Evolutionary conservation across 2,888 invertebrate species (phyloP), one percentile per base, ranked within the genome.

Genomic region (Trissolcus japonicus): DNA sequence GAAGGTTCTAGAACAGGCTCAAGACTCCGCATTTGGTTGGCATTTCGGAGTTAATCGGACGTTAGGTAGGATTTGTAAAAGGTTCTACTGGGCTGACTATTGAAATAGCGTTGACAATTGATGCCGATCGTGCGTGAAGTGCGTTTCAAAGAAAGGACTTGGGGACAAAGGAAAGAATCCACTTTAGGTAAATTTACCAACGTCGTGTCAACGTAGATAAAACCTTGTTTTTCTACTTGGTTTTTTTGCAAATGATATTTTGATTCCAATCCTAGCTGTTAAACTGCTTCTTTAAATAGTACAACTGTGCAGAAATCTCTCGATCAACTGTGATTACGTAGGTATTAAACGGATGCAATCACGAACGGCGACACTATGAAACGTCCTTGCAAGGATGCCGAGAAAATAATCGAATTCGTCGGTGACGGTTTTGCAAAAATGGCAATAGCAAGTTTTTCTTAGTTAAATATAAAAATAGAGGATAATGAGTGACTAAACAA

Each of bases 301-400:
- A 80, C 11, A 80, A 79, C 83, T 83, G 82, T 80, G 86, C 85
- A 84, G 85, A 85, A 82, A 82, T 84, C 84, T 83, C 80, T 81
- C 85, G 85, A 87, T 87, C 86, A 85, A 85, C 82, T 85, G 83
- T 83, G 84, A 88, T 88, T 86, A 86, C 83, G 84, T 83, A 81
- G 29, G 84, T 85, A 85, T 86, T 86, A 86, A 87, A 85, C 83
- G 83, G 82, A 79, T 80, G 85, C 85, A 83, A 86, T 86, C 85
- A 84, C 82, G 77, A 67, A 63, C 66, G 69, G 77, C 68, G 77
- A 51, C 69, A 19, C 61, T 61, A 59, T 65, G 50, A 35, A 59
- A 76, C 85, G 86, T 85, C 86, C 86, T 86, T 86, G 86, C 86
- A 86, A 86, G 86, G 86, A 86, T 84, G 84, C 80, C 76, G 66